These are phyloP conservation scores for Lamprotornis superbus DNA, from an alignment of 2,113 vertebrate species.

Conservation along the genomic window DNA sequence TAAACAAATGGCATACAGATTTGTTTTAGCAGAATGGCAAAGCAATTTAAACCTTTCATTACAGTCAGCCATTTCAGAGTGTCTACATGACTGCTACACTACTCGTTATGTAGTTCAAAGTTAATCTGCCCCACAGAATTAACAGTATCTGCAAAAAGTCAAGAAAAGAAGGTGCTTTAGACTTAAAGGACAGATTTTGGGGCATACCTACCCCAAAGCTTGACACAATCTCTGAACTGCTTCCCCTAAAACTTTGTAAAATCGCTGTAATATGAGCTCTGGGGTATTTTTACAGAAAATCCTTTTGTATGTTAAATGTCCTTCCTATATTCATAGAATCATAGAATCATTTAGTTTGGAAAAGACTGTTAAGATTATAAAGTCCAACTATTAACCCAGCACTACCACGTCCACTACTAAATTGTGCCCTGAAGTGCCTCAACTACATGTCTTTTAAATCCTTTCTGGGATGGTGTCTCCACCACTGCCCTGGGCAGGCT, in stretches of 20 bases:
- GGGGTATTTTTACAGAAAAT: not conserved
- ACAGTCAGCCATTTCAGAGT: not conserved
- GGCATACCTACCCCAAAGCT: not conserved
- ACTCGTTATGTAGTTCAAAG: not conserved
- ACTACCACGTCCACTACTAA: not conserved
- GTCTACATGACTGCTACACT: not conserved
- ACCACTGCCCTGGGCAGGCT: not conserved
- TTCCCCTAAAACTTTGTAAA: not conserved
- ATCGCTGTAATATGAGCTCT: not conserved
- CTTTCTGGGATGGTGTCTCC: not conserved
- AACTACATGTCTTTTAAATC: not conserved
- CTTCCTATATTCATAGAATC: not conserved
- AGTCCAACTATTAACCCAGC: not conserved
- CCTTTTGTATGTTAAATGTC: not conserved
- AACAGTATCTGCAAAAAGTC: not conserved
- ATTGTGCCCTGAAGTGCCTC: not conserved
- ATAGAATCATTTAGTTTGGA: not conserved
- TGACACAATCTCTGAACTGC: not conserved
- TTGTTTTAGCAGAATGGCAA: not conserved
- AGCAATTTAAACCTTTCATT: not conserved
- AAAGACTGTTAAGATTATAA: not conserved
- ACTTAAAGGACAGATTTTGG: not conserved
- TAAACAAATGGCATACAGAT: slow-evolving; percentile 21
- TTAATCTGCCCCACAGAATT: not conserved
- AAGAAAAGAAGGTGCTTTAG: not conserved